A percentile compares a stretch with the other conserved stretches of the same genome.
Evolutionary conservation across 2,888 invertebrate species (phyloP).

Genomic region (Ecliptopera silaceata): DNA sequence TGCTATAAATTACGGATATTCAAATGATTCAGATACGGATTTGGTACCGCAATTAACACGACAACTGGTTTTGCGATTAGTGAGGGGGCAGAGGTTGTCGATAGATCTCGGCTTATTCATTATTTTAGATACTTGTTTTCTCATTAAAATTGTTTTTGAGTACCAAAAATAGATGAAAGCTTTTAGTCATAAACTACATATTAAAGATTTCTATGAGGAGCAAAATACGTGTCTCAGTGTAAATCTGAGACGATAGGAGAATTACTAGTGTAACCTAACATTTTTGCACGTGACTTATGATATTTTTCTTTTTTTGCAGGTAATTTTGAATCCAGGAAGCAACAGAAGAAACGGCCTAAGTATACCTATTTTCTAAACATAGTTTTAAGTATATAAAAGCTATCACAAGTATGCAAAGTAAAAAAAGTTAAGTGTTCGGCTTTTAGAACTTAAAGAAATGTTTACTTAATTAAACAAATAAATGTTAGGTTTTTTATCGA

Average conservation of each 20-base stretch:
- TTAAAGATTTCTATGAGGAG: too few species aligned
- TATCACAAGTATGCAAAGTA: neutral
- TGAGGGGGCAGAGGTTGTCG: conserved; percentile 41
- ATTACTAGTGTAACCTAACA: too few species aligned
- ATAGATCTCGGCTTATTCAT: conserved; percentile 24
- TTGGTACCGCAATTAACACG: conserved; percentile 81
- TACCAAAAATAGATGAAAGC: too few species aligned
- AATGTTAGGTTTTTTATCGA: too few species aligned
- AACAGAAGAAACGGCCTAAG: neutral
- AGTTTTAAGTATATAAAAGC: neutral
- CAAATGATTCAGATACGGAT: conserved; percentile 80
- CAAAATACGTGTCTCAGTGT: too few species aligned
- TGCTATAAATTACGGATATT: conserved; percentile 80
- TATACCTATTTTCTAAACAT: neutral
- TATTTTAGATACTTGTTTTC: neutral
- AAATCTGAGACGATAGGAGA: too few species aligned
- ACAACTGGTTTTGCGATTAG: conserved; percentile 70
- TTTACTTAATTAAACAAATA: too few species aligned
- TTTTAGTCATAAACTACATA: too few species aligned
- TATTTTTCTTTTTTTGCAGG: conserved; percentile 19
- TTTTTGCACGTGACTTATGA: too few species aligned
- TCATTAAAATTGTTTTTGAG: too few species aligned
- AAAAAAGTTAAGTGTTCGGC: too few species aligned
- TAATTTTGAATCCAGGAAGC: conserved; percentile 14
- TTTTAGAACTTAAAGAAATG: too few species aligned